Evolutionary conservation across 2,888 invertebrate genomes (phyloP).

Genomic region (Athalia rosae): DNA sequence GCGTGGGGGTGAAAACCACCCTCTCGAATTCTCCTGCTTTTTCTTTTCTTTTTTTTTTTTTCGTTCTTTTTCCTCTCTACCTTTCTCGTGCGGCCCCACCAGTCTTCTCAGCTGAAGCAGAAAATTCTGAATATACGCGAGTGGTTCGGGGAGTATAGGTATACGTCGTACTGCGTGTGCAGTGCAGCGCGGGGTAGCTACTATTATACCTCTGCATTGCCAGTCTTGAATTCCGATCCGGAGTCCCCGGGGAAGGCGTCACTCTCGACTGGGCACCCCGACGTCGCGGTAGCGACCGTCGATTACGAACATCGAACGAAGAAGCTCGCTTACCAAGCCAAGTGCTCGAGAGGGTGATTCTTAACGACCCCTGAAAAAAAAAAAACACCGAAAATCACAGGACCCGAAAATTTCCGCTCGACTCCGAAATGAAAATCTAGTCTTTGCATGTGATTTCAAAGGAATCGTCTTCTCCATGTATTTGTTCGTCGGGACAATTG

Average conservation of each 20-base stretch:
- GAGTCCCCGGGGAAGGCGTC: constrained; percentile 28
- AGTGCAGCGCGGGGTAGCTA: neutral
- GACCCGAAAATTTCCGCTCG: too few relatives aligned
- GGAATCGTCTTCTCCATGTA: too few relatives aligned
- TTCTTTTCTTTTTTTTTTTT: neutral
- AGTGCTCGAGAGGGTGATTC: constrained; percentile 17
- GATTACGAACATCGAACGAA: constrained; percentile 23
- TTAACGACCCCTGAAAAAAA: constrained; percentile 30
- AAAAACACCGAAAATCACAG: constrained; percentile 18
- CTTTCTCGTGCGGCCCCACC: constrained; percentile 10
- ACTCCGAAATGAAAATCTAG: too few relatives aligned
- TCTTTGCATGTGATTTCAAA: too few relatives aligned
- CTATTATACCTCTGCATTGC: neutral
- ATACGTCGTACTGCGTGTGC: constrained; percentile 5
- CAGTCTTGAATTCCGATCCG: constrained; percentile 31
- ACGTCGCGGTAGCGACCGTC: constrained; percentile 21
- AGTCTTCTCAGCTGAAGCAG: neutral
- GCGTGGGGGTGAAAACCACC: constrained; percentile 30
- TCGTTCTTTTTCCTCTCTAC: neutral
- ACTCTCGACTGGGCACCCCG: constrained; percentile 40
- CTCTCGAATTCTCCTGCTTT: neutral
- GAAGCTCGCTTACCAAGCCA: constrained; percentile 21
- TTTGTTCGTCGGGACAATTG: neutral
- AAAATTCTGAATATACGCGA: constrained; percentile 10
- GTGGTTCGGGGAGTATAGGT: neutral